Conservation (phyloP, 2,113 vertebrate species). For the Danionella cerebrum region DNA sequence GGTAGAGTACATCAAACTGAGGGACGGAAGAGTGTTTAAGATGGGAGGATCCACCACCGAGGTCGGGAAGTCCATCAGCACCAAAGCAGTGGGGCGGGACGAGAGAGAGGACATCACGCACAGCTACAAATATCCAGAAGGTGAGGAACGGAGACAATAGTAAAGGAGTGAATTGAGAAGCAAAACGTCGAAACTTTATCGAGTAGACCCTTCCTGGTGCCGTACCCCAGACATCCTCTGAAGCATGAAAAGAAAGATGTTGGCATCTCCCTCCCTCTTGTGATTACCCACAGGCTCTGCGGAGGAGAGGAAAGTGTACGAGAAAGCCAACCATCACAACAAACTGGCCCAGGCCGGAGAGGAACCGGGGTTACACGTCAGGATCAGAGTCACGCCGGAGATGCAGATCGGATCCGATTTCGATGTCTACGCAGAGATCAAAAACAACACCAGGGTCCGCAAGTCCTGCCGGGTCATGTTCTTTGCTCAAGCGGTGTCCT, state of each 20-base stretch:
- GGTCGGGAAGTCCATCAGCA: constrained; percentile 80
- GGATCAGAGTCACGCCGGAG: constrained; percentile 70
- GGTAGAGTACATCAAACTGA: constrained; percentile 62
- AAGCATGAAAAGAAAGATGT: too few relatives aligned
- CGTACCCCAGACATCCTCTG: too few relatives aligned
- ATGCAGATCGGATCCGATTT: constrained; percentile 76
- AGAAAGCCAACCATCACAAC: constrained; percentile 65
- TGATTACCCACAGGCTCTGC: constrained; percentile 82
- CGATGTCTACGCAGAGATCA: constrained; percentile 65
- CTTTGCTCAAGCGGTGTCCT: constrained; percentile 58
- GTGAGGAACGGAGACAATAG: too few relatives aligned
- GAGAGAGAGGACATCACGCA: constrained; percentile 81
- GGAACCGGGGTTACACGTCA: constrained; percentile 62
- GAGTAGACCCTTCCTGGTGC: too few relatives aligned
- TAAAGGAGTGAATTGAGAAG: too few relatives aligned
- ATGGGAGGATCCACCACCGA: constrained; percentile 46
- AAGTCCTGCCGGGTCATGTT: constrained; percentile 62
- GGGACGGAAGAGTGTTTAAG: constrained; percentile 50
- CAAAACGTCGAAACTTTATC: too few relatives aligned
- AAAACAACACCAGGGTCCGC: constrained; percentile 53
- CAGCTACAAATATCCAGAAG: constrained; percentile 83
- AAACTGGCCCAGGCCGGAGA: constrained; percentile 48
- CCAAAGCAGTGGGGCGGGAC: constrained; percentile 76
- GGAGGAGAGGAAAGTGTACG: constrained; percentile 70
- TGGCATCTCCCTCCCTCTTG: too few relatives aligned